phyloP scores from a whole-genome alignment of 2,797 vertebrate species.

The Notoglanidium macrostoma region DNA sequence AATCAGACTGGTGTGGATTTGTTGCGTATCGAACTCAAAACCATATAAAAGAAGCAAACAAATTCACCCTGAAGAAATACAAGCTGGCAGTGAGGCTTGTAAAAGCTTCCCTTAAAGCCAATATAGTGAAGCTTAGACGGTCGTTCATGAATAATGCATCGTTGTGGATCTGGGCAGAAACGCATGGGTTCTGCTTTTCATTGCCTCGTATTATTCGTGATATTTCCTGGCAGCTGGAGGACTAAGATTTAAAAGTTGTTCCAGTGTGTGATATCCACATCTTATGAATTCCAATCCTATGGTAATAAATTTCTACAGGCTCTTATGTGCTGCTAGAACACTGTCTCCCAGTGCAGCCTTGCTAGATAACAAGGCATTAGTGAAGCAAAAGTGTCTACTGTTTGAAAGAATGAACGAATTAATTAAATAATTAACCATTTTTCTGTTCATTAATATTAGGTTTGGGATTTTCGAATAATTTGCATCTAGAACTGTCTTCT shows the following conservation, averaged over 20 bases:
- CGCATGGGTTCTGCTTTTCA: not conserved
- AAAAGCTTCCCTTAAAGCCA: not conserved
- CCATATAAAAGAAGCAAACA: not conserved
- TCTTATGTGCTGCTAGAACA: not conserved
- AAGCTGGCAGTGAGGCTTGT: not conserved
- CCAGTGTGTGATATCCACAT: not conserved
- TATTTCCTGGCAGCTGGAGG: not conserved
- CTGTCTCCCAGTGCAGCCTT: not conserved
- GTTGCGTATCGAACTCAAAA: not conserved
- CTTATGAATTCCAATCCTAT: not conserved
- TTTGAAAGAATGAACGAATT: not conserved
- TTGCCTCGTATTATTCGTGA: not conserved
- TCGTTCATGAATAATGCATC: conserved; percentile 19
- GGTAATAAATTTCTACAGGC: not conserved
- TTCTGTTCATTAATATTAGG: too few species aligned
- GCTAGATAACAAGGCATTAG: not conserved
- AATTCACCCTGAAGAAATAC: not conserved
- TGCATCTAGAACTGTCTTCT: too few species aligned
- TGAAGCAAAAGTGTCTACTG: not conserved
- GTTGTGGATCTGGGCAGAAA: not conserved
- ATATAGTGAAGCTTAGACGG: not conserved
- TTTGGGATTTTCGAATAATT: too few species aligned
- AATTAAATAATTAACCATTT: not conserved
- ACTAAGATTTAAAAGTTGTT: not conserved
- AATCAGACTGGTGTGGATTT: not conserved